Evolutionary conservation across 2,113 vertebrate genomes (phyloP).

Genomic region (Dicentrarchus labrax): DNA sequence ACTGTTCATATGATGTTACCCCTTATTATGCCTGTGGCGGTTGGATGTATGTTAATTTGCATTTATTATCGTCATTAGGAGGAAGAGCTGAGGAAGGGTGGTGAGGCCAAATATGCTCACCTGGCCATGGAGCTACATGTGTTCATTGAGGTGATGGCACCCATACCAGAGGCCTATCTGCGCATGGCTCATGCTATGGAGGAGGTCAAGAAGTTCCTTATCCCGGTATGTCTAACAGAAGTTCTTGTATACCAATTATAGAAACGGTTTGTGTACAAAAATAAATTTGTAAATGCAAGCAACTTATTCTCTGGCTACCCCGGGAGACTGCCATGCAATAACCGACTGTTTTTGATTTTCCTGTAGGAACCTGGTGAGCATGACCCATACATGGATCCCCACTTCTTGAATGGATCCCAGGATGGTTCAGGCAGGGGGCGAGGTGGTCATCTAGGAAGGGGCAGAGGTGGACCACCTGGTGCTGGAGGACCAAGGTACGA

Average conservation of each 20-base stretch:
- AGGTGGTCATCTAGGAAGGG: slow-evolving; percentile 88
- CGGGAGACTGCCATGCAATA: background rate
- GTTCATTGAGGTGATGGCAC: slow-evolving; percentile 96
- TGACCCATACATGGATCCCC: slow-evolving; percentile 94
- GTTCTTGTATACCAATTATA: too few relatives aligned
- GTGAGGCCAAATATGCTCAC: slow-evolving; percentile 96
- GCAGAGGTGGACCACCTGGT: slow-evolving; percentile 91
- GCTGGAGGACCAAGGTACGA: slow-evolving; percentile 89
- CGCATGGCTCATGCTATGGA: slow-evolving; percentile 99
- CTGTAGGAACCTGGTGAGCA: slow-evolving; percentile 91
- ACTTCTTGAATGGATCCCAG: slow-evolving; percentile 94
- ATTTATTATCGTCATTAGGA: slow-evolving; percentile 82
- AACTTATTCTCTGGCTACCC: background rate
- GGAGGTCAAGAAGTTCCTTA: slow-evolving; percentile 98
- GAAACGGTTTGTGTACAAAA: background rate
- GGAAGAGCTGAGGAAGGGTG: slow-evolving; percentile 94
- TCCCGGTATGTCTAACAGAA: slow-evolving; percentile 86
- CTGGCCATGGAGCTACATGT: slow-evolving; percentile 96
- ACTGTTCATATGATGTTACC: background rate
- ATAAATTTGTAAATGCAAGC: too few relatives aligned
- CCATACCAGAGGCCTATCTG: slow-evolving; percentile 94
- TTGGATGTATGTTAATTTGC: background rate
- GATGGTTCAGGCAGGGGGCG: slow-evolving; percentile 87
- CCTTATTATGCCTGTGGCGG: fast-evolving
- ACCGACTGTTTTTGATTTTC: background rate